Evolutionary conservation across 1,140 invertebrate species (phyloP).

Genomic region (Drosophila jambulina): DNA sequence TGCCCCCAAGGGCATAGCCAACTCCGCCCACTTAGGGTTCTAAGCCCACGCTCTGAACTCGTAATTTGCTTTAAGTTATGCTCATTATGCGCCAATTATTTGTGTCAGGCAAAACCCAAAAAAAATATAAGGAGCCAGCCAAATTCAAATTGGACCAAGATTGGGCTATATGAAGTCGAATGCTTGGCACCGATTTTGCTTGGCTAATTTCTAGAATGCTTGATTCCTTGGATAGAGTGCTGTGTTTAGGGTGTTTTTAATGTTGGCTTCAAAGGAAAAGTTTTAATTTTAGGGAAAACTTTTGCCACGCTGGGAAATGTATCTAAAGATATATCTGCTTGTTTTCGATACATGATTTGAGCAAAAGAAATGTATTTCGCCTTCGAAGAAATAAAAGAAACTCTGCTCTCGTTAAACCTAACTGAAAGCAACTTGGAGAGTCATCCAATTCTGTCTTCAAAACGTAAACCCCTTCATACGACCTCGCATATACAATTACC

Average conservation of each 20-base stretch:
- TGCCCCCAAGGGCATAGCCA: slow-evolving; percentile 49
- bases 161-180: slow-evolving; percentile 26
- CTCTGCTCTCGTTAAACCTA: neutral
- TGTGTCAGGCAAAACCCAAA: slow-evolving; percentile 58
- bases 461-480: neutral
- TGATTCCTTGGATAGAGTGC: neutral
- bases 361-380: no score
- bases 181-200: slow-evolving; percentile 52
- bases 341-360: neutral
- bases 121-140: slow-evolving; percentile 33
- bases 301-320: neutral
- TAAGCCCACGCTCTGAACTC: slow-evolving; percentile 58
- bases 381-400: neutral
- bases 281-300: neutral
- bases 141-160: slow-evolving; percentile 56
- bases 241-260: slow-evolving; percentile 6
- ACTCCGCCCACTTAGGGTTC: slow-evolving; percentile 39
- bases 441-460: neutral
- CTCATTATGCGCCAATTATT: slow-evolving; percentile 81
- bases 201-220: slow-evolving; percentile 30
- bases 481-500: neutral
- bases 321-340: neutral
- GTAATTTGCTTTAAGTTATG: slow-evolving; percentile 77
- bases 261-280: slow-evolving; percentile 2
- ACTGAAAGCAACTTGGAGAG: neutral